Conservation (phyloP, 2,113 vertebrate genomes). For the human (Homo sapiens) region GRCh38 chr5:84180001-84180500, state of each 20-base stretch:
- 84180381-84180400: slow-evolving; percentile 95
- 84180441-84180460: slow-evolving; percentile 98
- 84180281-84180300: neutral
- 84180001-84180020: neutral
- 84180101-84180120: neutral
- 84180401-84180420: slow-evolving; percentile 98
- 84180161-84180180: neutral
- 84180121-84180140: neutral
- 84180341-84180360: slow-evolving; percentile 59
- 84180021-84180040: neutral
- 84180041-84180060: neutral
- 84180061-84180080: neutral
- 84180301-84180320: neutral
- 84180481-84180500: slow-evolving; percentile 97
- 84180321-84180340: slow-evolving; percentile 14
- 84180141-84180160: neutral
- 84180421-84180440: slow-evolving; percentile 94
- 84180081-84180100: neutral
- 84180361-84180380: neutral
- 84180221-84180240: neutral
- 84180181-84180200: accelerated
- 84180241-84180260: neutral
- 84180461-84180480: slow-evolving; percentile 97
- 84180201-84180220: accelerated
- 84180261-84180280: neutral